These are phyloP conservation scores for Gnatocerus cornutus DNA, from an alignment of 2,888 invertebrate genomes.

Conservation along the genomic window DNA sequence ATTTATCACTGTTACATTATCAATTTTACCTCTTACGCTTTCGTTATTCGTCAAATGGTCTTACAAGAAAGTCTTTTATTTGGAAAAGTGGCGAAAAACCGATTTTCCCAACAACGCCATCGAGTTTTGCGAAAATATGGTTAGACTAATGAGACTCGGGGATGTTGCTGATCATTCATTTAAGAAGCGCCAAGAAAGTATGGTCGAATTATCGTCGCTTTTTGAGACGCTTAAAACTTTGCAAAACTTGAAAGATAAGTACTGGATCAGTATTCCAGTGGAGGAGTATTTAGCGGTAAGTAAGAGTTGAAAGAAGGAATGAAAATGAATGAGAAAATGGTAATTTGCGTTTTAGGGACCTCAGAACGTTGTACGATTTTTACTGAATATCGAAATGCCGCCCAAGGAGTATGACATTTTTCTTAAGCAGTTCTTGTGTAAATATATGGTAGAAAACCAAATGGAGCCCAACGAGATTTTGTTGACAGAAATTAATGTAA, in stretches of 20 bases:
- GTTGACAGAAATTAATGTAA: constrained; percentile 68
- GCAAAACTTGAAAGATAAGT: constrained; percentile 58
- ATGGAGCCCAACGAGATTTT: constrained; percentile 70
- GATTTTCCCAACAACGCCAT: constrained; percentile 66
- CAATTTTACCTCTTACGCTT: constrained; percentile 57
- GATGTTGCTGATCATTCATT: constrained; percentile 28
- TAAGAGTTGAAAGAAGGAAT: no score
- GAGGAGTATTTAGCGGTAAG: constrained; percentile 56
- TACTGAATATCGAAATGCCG: constrained; percentile 57
- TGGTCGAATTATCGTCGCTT: no score
- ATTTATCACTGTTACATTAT: constrained; percentile 62
- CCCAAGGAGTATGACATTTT: constrained; percentile 64
- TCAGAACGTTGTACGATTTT: constrained; percentile 56
- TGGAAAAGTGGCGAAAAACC: constrained; percentile 56
- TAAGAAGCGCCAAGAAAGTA: background rate
- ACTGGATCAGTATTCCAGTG: constrained; percentile 58
- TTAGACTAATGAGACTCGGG: constrained; percentile 52
- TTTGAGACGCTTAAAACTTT: constrained; percentile 53
- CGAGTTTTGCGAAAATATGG: constrained; percentile 46
- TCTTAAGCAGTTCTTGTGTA: constrained; percentile 67
- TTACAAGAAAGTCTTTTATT: constrained; percentile 55
- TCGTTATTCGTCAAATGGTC: constrained; percentile 62
- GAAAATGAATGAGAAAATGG: no score
- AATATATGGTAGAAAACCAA: constrained; percentile 68
- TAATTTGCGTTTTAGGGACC: constrained; percentile 56